phyloP scores from a whole-genome alignment of 1,140 invertebrate species.

The Mamestra configurata region DNA sequence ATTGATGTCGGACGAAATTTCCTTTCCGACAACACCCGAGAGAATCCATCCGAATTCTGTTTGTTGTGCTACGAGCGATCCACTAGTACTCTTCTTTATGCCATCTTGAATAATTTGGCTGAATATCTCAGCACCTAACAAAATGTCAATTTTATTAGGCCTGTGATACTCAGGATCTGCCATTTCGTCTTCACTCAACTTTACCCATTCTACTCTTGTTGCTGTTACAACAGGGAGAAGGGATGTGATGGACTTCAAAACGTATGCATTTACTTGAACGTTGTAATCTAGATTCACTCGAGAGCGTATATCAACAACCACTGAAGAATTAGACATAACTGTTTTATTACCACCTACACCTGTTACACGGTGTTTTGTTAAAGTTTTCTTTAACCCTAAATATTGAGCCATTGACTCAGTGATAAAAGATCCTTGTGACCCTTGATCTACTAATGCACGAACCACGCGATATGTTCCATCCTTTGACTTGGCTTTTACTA shows the following conservation, averaged over 20 bases:
- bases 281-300: background rate
- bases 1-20: background rate
- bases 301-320: background rate
- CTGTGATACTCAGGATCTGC: slow-evolving; percentile 31
- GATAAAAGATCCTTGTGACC: slow-evolving; percentile 12
- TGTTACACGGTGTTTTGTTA: background rate
- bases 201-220: slow-evolving; percentile 7
- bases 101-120: slow-evolving; percentile 28
- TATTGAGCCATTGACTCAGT: slow-evolving; percentile 25
- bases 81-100: background rate
- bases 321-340: background rate
- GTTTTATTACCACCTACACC: background rate
- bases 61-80: background rate
- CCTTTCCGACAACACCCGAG: background rate
- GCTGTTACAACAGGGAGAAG: background rate
- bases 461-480: background rate
- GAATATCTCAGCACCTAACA: slow-evolving; percentile 45
- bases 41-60: background rate
- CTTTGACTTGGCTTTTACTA: slow-evolving; percentile 15
- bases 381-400: background rate
- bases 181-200: background rate
- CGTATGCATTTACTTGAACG: slow-evolving; percentile 19
- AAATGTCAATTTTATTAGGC: slow-evolving; percentile 39
- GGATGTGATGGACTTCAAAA: slow-evolving; percentile 33
- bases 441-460: slow-evolving; percentile 14